phyloP scores from a whole-genome alignment of 2,888 invertebrate genomes.

The Gasteruption jaculator region DNA sequence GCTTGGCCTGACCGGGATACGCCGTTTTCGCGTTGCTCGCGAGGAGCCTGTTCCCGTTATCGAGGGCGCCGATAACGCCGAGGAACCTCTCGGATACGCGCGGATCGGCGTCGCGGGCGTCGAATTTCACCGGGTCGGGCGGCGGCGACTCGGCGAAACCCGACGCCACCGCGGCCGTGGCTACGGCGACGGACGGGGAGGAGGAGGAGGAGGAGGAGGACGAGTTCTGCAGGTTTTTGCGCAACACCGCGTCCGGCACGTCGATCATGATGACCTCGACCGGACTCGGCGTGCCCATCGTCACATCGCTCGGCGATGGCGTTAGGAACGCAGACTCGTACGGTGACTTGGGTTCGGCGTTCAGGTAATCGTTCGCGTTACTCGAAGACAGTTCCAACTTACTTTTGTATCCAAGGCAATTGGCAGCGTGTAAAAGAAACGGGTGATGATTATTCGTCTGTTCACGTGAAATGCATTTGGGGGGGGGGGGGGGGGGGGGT shows the following conservation, averaged over 20 bases:
- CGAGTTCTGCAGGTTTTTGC: conserved; percentile 36
- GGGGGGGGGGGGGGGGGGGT: too few species aligned
- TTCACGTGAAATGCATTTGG: conserved; percentile 8
- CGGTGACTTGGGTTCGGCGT: conserved; percentile 39
- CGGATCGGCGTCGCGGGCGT: too few species aligned
- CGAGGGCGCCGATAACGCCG: conserved; percentile 33
- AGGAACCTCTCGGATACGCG: conserved; percentile 46
- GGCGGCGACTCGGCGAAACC: conserved; percentile 13
- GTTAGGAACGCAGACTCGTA: conserved; percentile 51
- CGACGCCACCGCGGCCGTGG: conserved; percentile 20
- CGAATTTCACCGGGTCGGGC: conserved; percentile 31
- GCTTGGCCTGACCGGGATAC: conserved; percentile 71
- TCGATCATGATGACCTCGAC: conserved; percentile 40
- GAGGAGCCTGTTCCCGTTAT: conserved; percentile 38
- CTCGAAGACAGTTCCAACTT: conserved; percentile 44
- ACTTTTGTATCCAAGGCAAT: conserved; percentile 38
- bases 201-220: conserved; percentile 29
- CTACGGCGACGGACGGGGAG: conserved; percentile 17
- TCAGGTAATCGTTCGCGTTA: conserved; percentile 40
- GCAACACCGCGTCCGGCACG: conserved; percentile 36
- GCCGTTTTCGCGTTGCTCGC: conserved; percentile 38
- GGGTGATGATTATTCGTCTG: conserved; percentile 29
- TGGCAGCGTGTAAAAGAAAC: conserved; percentile 40
- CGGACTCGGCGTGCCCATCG: conserved; percentile 55
- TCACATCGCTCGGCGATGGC: conserved; percentile 56